Percentiles rank a stretch among this genome's conserved stretches.
These are phyloP conservation scores for Erythrolamprus reginae DNA, from an alignment of 2,113 vertebrate species.

Conservation along the genomic window DNA sequence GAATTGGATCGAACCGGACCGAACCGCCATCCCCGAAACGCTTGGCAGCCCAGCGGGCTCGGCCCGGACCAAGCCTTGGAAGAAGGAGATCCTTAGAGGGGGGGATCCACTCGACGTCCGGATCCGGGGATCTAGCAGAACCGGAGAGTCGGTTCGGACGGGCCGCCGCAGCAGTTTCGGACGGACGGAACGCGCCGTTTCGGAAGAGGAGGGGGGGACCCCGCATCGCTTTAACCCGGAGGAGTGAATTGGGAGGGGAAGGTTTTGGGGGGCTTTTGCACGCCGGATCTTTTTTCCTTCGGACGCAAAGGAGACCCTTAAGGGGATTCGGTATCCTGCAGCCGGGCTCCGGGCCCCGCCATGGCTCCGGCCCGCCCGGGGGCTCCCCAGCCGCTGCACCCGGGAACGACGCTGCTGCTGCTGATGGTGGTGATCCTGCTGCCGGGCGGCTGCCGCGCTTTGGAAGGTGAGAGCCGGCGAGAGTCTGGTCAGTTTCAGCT, in stretches of 20 bases:
- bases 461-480: slow-evolving; percentile 66
- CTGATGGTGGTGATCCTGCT: slow-evolving; percentile 57
- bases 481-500: no score
- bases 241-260: no score
- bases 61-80: no score
- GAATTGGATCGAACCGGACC: background rate
- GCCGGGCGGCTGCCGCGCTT: slow-evolving; percentile 57
- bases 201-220: no score
- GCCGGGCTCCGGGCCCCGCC: slow-evolving; percentile 31
- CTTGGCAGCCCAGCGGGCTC: background rate
- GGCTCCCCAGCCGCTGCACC: slow-evolving; percentile 31
- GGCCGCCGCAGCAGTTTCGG: no score
- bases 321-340: background rate
- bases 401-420: slow-evolving; percentile 24
- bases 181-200: no score
- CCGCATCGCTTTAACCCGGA: no score
- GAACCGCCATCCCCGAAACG: background rate
- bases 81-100: background rate
- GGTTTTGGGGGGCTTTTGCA: no score
- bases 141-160: no score
- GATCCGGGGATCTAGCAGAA: background rate
- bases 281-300: no score
- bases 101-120: background rate
- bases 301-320: no score
- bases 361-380: slow-evolving; percentile 60